Conservation (phyloP, 2,797 vertebrate genomes). For the Salarias fasciatus region DNA sequence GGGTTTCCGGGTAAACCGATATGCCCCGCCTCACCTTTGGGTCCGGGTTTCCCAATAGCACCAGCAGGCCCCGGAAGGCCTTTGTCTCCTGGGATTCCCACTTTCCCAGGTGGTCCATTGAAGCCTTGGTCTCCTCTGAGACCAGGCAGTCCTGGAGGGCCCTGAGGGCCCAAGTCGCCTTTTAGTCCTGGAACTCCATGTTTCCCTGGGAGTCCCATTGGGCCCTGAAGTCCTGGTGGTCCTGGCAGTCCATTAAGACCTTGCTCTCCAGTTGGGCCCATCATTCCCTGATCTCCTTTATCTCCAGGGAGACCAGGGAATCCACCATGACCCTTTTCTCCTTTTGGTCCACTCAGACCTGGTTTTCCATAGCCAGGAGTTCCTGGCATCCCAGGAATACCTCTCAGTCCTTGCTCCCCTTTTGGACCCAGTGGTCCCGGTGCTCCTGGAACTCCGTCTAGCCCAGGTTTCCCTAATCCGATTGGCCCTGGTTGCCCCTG, state of each 20-base stretch:
- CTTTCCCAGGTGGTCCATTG: conserved; percentile 88
- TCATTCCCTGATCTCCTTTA: conserved; percentile 89
- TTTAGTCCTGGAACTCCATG: conserved; percentile 90
- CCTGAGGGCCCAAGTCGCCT: conserved; percentile 89
- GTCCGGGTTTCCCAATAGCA: conserved; percentile 89
- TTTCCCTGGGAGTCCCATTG: conserved; percentile 95
- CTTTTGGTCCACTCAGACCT: conserved; percentile 90
- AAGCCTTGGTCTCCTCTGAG: conserved; percentile 92
- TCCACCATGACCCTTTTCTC: conserved; percentile 90
- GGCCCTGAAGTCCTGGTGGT: conserved; percentile 88
- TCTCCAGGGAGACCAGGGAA: conserved; percentile 88
- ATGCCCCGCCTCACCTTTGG: conserved; percentile 92
- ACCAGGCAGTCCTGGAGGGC: conserved; percentile 90
- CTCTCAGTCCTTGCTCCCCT: conserved; percentile 86
- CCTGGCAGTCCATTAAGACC: conserved; percentile 90
- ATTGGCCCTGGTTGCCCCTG: conserved; percentile 87
- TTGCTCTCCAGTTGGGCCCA: conserved; percentile 86
- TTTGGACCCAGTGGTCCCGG: conserved; percentile 86
- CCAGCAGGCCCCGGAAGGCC: conserved; percentile 90
- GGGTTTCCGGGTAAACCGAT: conserved; percentile 91
- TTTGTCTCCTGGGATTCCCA: conserved; percentile 92
- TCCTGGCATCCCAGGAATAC: conserved; percentile 89
- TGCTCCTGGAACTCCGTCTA: conserved; percentile 87
- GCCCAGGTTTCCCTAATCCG: conserved; percentile 87
- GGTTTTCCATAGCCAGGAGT: conserved; percentile 93